These are phyloP conservation scores for Amphiprion clarkii DNA, from an alignment of 2,797 vertebrate genomes.

Conservation along the genomic window DNA sequence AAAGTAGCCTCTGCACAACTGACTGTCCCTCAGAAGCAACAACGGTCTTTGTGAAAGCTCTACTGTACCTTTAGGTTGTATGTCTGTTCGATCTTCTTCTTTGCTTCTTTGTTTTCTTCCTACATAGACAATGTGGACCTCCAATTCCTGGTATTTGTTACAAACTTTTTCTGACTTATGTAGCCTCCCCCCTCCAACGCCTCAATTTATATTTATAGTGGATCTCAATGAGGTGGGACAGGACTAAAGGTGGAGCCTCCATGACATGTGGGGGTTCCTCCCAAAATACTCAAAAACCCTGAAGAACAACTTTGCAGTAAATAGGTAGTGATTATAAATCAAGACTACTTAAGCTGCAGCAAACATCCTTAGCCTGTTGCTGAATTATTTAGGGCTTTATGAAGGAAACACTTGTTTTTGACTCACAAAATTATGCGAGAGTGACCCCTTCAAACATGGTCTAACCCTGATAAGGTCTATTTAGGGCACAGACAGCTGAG, in stretches of 20 bases:
- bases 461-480: slow-evolving; percentile 84
- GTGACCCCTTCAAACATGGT: slow-evolving; percentile 70
- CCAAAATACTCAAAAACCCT: not conserved
- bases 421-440: not conserved
- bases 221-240: slow-evolving; percentile 72
- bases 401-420: not conserved
- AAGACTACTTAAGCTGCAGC: not conserved
- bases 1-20: slow-evolving; percentile 2
- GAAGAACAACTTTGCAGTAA: not conserved
- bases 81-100: slow-evolving; percentile 10
- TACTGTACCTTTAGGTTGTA: slow-evolving; percentile 74
- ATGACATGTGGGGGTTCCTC: slow-evolving; percentile 13
- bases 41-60: slow-evolving; percentile 1
- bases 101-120: slow-evolving; percentile 13
- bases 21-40: slow-evolving; percentile 13
- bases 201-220: slow-evolving; percentile 79
- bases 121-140: slow-evolving; percentile 31
- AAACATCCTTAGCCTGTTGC: not conserved
- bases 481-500: slow-evolving; percentile 88
- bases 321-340: not conserved
- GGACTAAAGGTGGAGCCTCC: slow-evolving; percentile 44
- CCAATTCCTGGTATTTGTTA: slow-evolving; percentile 12
- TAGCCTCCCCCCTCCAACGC: slow-evolving; percentile 46
- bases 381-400: not conserved
- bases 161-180: slow-evolving; percentile 43